phyloP scores from a whole-genome alignment of 2,888 invertebrate genomes.

The Pollenia amentaria region DNA sequence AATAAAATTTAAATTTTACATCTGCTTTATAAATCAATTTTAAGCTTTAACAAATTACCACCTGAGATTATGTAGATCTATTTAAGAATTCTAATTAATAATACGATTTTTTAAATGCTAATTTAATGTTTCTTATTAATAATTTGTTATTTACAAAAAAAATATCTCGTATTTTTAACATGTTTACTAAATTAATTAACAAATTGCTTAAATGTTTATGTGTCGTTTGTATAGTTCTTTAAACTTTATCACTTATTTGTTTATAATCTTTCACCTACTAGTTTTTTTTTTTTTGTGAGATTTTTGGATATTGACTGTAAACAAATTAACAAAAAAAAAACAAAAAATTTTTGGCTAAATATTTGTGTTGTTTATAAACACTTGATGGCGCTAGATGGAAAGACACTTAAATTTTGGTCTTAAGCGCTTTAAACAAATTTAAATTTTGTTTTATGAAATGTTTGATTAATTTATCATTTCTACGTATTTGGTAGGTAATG shows the following conservation, averaged over 20 bases:
- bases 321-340: constrained; percentile 5
- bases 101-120: neutral
- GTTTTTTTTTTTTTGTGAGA: neutral
- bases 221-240: neutral
- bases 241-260: neutral
- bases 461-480: neutral
- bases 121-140: constrained; percentile 7
- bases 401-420: neutral
- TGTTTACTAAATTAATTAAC: constrained; percentile 40
- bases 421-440: neutral
- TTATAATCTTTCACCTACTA: constrained; percentile 19
- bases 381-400: constrained; percentile 34
- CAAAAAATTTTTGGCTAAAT: constrained; percentile 22
- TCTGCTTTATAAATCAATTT: neutral
- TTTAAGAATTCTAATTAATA: neutral
- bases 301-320: neutral
- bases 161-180: neutral
- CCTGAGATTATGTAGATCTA: neutral
- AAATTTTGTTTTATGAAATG: neutral
- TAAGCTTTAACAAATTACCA: neutral
- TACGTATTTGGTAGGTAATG: constrained; percentile 17
- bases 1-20: too few species aligned
- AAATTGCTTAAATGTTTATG: constrained; percentile 15
- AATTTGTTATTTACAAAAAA: constrained; percentile 10
- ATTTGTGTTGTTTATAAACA: constrained; percentile 39